Evolutionary conservation across 2,797 vertebrate genomes (phyloP).

Genomic region (Choloepus didactylus): DNA sequence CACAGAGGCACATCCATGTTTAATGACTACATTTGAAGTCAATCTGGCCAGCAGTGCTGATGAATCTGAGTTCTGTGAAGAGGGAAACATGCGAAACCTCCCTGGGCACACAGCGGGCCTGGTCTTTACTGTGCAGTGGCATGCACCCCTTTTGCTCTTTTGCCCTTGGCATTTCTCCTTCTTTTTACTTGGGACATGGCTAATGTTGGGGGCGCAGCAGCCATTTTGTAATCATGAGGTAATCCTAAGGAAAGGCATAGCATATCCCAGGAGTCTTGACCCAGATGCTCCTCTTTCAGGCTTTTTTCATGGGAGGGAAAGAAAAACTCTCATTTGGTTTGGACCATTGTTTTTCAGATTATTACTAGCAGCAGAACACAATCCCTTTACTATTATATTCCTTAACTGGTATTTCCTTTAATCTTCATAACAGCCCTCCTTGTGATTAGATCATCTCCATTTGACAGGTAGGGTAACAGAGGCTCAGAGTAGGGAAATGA

Average conservation of each 20-base stretch:
- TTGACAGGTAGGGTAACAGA: neutral
- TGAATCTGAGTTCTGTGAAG: neutral
- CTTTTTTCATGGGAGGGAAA: neutral
- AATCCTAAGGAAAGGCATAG: constrained; percentile 8
- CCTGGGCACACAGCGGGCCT: neutral
- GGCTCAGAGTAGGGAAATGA: neutral
- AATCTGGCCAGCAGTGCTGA: neutral
- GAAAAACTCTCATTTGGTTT: neutral
- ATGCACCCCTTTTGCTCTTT: neutral
- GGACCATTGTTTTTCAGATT: constrained; percentile 24
- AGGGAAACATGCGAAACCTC: neutral
- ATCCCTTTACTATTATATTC: neutral
- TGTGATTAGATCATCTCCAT: neutral
- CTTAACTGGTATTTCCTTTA: constrained; percentile 24
- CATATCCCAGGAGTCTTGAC: neutral
- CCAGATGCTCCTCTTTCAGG: neutral
- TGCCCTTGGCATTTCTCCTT: constrained; percentile 9
- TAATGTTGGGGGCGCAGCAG: neutral
- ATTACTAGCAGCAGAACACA: neutral
- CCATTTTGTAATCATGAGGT: constrained; percentile 51
- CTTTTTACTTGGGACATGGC: neutral
- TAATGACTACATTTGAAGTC: neutral
- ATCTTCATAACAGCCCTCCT: neutral
- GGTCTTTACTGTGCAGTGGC: neutral
- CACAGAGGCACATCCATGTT: fast-evolving